These are phyloP conservation scores for Hesperia comma DNA, from an alignment of 2,888 invertebrate species.

Conservation along the genomic window DNA sequence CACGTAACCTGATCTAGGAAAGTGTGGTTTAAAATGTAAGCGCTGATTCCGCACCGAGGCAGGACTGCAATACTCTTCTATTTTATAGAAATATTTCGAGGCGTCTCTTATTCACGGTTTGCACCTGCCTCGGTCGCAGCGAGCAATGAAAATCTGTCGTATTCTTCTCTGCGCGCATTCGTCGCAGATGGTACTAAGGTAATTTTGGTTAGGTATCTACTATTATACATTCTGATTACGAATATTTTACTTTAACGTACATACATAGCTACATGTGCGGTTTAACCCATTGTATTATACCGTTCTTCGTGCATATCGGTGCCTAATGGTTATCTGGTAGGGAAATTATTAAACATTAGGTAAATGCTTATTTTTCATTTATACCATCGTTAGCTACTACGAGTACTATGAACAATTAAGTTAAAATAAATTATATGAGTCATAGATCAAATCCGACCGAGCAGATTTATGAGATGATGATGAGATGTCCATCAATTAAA, in stretches of 20 bases:
- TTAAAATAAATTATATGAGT: too few species aligned
- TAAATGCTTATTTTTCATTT: too few species aligned
- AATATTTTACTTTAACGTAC: neutral
- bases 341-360: too few species aligned
- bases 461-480: too few species aligned
- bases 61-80: conserved; percentile 53
- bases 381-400: too few species aligned
- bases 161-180: conserved; percentile 69
- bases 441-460: too few species aligned
- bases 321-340: too few species aligned
- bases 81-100: conserved; percentile 68
- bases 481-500: too few species aligned
- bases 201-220: conserved; percentile 44
- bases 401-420: too few species aligned
- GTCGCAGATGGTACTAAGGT: conserved; percentile 57
- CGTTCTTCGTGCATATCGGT: too few species aligned
- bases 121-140: conserved; percentile 62
- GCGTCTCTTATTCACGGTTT: conserved; percentile 67
- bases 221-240: conserved; percentile 53
- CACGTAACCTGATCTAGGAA: conserved; percentile 35
- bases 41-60: conserved; percentile 59
- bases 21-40: conserved; percentile 56
- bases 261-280: too few species aligned
- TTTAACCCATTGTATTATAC: too few species aligned
- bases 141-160: conserved; percentile 75